Base-by-base conservation (phyloP, 2,888 invertebrate genomes). In the Anagyrus pseudococci region DNA sequence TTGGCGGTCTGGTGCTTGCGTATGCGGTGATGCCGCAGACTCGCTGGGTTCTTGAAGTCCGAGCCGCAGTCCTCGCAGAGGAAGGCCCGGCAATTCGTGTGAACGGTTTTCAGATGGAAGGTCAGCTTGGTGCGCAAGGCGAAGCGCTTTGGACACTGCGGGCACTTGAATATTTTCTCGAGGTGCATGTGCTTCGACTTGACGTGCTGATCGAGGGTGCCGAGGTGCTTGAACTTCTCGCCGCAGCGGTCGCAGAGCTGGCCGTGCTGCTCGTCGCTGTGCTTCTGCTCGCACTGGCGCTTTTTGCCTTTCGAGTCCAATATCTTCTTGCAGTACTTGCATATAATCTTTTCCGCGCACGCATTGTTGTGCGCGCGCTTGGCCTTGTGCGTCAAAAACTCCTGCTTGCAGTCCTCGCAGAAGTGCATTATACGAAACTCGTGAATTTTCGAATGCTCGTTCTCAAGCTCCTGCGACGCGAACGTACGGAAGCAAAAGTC, bases 11-110 rank as follows among this genome's bases (percentile, higher is more conserved):
- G 78, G 64, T 80, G 80, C 49, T 80, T 81, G n/a, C 80, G 71
- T 22, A 81, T 77, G 55, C 77, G 70, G 55, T 80, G 80, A 63
- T 80, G 80, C 41, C 80, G 68, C 7, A 80, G 67, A 58, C 79
- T 79, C 0, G 80, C 80, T 10, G 80, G 80, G 70, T 80, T 80
- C 61, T 80, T 80, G 54, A 81, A 81, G 67, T 81, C 80, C 1
- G 79, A 79, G 0, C 80, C 80, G 46, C 80, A 81, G 58, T 81
- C 80, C 56, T 80, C 80, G 48, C 80, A 81, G 1, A 81, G 56
- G 66, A 73, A 81, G 0, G 80, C 77, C 29, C 80, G 65, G 19
- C 76, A 44, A 0, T 78, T 76, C 20, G 79, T 79, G 54, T 81
- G 80, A 1, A 81, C 80, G 2, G 79, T 76, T 58, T 80, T 81